Conservation (phyloP, 2,113 vertebrate species). For the Clinocottus analis region DNA sequence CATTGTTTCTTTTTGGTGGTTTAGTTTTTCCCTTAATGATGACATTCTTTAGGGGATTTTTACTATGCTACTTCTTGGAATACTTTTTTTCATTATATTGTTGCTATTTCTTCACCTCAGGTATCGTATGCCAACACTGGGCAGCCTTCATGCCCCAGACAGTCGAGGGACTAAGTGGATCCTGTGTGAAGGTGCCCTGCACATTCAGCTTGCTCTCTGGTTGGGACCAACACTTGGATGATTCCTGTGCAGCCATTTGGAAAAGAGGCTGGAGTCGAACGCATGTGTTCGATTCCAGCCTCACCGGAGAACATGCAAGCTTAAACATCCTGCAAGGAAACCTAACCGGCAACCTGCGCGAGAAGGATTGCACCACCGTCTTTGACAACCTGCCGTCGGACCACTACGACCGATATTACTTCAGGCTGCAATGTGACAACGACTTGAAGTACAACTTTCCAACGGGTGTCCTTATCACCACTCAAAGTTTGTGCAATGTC, state of each 20-base stretch:
- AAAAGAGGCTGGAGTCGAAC: constrained; percentile 35
- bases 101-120: constrained; percentile 42
- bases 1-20: background rate
- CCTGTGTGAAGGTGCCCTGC: constrained; percentile 71
- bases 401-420: constrained; percentile 56
- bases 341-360: constrained; percentile 51
- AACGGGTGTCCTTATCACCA: constrained; percentile 27
- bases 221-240: constrained; percentile 43
- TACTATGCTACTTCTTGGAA: background rate
- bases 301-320: constrained; percentile 6
- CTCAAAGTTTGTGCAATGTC: constrained; percentile 41
- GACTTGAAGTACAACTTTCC: constrained; percentile 54
- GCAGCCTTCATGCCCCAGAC: constrained; percentile 50
- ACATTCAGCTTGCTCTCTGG: constrained; percentile 42
- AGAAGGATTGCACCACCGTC: constrained; percentile 74
- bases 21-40: background rate
- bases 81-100: background rate
- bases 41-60: background rate
- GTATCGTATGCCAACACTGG: constrained; percentile 47
- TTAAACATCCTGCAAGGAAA: constrained; percentile 60
- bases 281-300: constrained; percentile 69
- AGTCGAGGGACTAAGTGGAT: constrained; percentile 63
- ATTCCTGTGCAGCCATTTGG: constrained; percentile 69
- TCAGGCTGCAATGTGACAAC: constrained; percentile 70
- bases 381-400: constrained; percentile 50